phyloP scores from a whole-genome alignment of 2,888 invertebrate species.

The Cryptus armator region DNA sequence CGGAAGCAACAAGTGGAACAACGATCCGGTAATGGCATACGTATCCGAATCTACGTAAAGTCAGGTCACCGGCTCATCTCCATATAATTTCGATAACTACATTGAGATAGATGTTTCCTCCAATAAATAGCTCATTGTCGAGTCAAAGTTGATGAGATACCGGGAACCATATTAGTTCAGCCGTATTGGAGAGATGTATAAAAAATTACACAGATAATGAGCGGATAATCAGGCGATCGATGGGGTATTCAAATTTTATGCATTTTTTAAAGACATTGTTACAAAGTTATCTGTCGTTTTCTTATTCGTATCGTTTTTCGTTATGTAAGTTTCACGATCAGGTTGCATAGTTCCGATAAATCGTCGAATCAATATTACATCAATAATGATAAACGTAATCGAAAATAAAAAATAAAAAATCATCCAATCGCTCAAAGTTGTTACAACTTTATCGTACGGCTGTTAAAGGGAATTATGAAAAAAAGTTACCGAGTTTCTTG shows the following conservation, averaged over 20 bases:
- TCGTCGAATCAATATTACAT: neutral
- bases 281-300: too few relatives aligned
- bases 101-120: conserved; percentile 34
- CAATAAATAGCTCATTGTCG: conserved; percentile 61
- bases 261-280: too few relatives aligned
- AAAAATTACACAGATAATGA: neutral
- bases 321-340: neutral
- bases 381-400: neutral
- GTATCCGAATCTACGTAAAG: conserved; percentile 61
- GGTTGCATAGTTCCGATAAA: neutral
- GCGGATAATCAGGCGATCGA: too few relatives aligned
- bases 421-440: neutral
- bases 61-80: conserved; percentile 49
- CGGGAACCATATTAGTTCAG: neutral
- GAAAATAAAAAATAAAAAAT: neutral
- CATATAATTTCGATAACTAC: conserved; percentile 33
- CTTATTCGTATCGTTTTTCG: too few relatives aligned
- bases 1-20: conserved; percentile 73
- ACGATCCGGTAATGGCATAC: conserved; percentile 59
- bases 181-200: neutral
- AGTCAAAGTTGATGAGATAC: conserved; percentile 39
- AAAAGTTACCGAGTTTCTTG: neutral
- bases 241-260: too few relatives aligned
- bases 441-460: neutral
- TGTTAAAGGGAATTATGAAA: conserved; percentile 9